phyloP scores from a whole-genome alignment of 2,113 vertebrate genomes.

The Cnemophilus loriae region DNA sequence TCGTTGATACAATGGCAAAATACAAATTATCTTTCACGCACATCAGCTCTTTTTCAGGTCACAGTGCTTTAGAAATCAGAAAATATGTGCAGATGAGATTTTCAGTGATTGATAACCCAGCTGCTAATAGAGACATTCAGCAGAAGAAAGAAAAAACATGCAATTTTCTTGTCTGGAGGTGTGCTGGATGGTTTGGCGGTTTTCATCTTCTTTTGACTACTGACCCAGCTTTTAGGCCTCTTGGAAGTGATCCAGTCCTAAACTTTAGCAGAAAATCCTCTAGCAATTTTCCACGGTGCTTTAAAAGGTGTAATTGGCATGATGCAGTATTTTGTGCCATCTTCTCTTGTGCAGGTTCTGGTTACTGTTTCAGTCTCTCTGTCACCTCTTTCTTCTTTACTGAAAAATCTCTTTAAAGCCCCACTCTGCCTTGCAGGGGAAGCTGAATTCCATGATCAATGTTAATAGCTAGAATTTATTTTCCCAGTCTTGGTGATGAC shows the following conservation, averaged over 20 bases:
- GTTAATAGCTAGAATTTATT: neutral
- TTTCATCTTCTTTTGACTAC: neutral
- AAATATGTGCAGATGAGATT: neutral
- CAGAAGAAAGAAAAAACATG: neutral
- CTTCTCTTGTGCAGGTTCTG: neutral
- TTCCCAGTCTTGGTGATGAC: neutral
- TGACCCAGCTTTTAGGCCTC: neutral
- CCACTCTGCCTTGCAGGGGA: neutral
- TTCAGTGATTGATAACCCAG: neutral
- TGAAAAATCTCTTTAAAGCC: neutral
- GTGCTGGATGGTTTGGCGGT: neutral
- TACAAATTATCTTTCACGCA: neutral
- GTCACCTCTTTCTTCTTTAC: neutral
- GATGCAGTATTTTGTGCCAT: neutral
- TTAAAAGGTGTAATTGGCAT: neutral
- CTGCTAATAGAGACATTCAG: neutral
- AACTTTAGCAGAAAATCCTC: neutral
- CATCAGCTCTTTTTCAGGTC: neutral
- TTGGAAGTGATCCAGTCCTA: neutral
- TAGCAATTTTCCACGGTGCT: neutral
- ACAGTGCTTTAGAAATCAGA: neutral
- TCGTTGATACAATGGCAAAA: neutral
- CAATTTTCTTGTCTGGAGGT: neutral
- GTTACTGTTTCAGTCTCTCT: neutral
- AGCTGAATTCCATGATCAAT: neutral